phyloP scores from a whole-genome alignment of 2,113 vertebrate genomes.

The Lampris incognitus region DNA sequence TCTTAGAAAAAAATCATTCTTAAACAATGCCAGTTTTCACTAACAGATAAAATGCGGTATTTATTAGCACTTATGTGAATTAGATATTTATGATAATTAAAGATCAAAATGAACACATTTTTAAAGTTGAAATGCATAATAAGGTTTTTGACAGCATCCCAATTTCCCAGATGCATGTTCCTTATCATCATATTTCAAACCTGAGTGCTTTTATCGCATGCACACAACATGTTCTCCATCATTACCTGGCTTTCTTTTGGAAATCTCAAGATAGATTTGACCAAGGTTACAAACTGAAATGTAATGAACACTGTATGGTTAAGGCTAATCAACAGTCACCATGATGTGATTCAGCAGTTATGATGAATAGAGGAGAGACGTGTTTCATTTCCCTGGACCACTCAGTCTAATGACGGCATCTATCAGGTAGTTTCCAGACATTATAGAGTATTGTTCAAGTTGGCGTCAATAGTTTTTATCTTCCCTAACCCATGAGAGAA shows the following conservation, averaged over 20 bases:
- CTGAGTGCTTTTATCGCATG: conserved; percentile 19
- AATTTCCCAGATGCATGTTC: not conserved
- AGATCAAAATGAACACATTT: not conserved
- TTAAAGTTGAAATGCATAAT: too few species aligned
- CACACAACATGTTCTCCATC: conserved; percentile 11
- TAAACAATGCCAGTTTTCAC: too few species aligned
- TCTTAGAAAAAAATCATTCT: too few species aligned
- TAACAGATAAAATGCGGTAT: too few species aligned
- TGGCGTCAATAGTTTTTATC: conserved; percentile 1
- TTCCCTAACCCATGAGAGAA: conserved; percentile 11
- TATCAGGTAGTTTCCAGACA: conserved; percentile 27
- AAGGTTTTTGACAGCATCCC: not conserved
- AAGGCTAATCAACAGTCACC: not conserved
- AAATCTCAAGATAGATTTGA: conserved; percentile 26
- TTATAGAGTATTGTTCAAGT: not conserved
- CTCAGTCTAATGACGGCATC: conserved; percentile 19
- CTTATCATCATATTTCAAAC: conserved; percentile 23
- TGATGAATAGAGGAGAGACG: conserved; percentile 23
- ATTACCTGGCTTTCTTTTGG: conserved; percentile 21
- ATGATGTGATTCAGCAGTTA: not conserved
- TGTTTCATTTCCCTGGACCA: conserved; percentile 27
- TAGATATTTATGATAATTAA: too few species aligned
- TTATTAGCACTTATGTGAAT: too few species aligned
- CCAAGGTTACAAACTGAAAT: conserved; percentile 23
- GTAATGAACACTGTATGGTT: conserved; percentile 15